phyloP scores from a whole-genome alignment of 2,113 vertebrate species.

The Fulmarus glacialis region DNA sequence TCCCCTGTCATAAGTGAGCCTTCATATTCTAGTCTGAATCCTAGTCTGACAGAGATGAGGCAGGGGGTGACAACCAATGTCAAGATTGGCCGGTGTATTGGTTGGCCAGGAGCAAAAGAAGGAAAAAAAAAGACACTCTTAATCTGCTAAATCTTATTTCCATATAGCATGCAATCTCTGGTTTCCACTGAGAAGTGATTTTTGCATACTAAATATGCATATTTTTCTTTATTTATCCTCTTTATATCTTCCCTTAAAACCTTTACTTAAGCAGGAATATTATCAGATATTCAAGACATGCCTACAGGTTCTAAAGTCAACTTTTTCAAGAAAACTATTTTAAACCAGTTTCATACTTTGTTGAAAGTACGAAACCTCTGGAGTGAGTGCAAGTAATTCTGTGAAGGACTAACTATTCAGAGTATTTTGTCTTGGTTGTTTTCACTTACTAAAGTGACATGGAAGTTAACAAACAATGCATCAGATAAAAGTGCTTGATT shows the following conservation, averaged over 20 bases:
- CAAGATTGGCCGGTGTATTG: rapidly evolving
- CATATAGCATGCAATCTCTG: not conserved
- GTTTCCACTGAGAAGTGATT: not conserved
- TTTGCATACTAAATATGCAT: not conserved
- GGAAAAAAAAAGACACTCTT: not conserved
- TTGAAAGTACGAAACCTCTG: not conserved
- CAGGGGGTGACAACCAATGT: not conserved
- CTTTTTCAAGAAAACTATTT: not conserved
- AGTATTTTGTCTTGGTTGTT: not conserved
- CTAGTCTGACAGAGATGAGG: not conserved
- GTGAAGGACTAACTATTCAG: not conserved
- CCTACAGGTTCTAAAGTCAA: not conserved
- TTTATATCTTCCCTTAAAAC: not conserved
- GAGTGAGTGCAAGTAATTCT: not conserved
- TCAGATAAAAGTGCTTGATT: not conserved
- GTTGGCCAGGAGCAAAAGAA: not conserved
- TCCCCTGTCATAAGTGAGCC: not conserved
- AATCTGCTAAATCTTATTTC: not conserved
- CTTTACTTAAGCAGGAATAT: not conserved
- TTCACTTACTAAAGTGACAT: not conserved
- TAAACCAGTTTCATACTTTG: not conserved
- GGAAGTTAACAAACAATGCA: not conserved
- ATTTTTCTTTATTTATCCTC: not conserved
- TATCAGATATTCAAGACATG: not conserved
- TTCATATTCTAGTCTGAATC: not conserved